Base-by-base conservation (phyloP, 2,888 invertebrate species). In the Latheticus oryzae region DNA sequence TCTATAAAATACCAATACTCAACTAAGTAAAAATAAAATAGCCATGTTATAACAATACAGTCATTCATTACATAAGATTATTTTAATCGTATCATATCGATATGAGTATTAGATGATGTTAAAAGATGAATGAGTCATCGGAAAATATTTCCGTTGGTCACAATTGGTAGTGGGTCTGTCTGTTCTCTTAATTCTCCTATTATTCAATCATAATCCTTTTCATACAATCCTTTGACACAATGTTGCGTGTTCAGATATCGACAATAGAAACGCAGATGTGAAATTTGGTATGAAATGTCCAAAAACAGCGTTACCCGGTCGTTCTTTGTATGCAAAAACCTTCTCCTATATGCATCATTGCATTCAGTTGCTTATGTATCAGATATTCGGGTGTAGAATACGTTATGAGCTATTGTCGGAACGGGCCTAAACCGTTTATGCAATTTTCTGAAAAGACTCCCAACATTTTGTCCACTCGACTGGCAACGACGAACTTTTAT, bases 321-420 rank as follows among this genome's bases (percentile, higher is more conserved):
- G 32, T 40, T 21, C 45, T 58, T 58, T 58, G 58, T 58, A 58
- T 58, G 58, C 58, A 58, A 58, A 58, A 58, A 47, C 53, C 45
- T 47, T 15, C 53, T 47, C 33, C 35, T 23, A 26, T 33, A 58
- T 58, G 58, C 58, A 58, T 53, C 58, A 58, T 58, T 58, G 58
- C 58, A 47, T 53, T 42, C 53, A 48, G 58, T 53, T 53, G 57
- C 51, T 38, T 38, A 45, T 45, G 47, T 58, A 58, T 58, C 58
- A 47, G 58, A 58, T 58, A 47, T 58, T 53, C 53, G 8, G 30
- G 23, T 15, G 15, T 13, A 15, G 58, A 58, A 58, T 58, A 58
- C 58, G 47, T 53, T 58, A 58, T 58, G 45, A 58, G 53, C 30
- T 9, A 45, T 42, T 58, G 45, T 54, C 45, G 45, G 35, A 19